A percentile compares a stretch with the other conserved stretches of the same genome.
These are phyloP conservation scores for Exephanes ischioxanthus DNA, from an alignment of 2,888 invertebrate genomes.

Conservation along the genomic window DNA sequence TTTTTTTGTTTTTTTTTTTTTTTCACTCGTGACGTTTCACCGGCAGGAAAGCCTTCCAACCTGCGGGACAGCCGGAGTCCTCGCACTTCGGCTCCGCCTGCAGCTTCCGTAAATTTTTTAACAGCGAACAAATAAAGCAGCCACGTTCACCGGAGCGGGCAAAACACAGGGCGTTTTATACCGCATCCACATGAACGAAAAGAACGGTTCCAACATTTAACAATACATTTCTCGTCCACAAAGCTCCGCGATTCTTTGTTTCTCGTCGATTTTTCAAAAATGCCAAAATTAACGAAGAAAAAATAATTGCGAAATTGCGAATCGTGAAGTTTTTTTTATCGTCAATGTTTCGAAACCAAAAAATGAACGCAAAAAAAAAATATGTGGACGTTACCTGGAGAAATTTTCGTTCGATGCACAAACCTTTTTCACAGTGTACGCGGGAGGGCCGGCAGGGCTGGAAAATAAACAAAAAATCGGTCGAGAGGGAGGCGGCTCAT, in stretches of 20 bases:
- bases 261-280: not conserved
- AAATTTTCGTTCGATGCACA: no score
- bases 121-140: constrained; percentile 44
- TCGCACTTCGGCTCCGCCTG: not conserved
- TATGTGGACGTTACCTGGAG: no score
- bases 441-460: not conserved
- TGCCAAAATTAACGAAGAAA: not conserved
- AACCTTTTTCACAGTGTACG: not conserved
- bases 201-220: not conserved
- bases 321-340: not conserved
- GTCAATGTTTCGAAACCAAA: not conserved
- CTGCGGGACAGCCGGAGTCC: not conserved
- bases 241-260: not conserved
- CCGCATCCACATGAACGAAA: not conserved
- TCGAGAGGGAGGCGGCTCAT: constrained; percentile 4
- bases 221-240: not conserved
- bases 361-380: not conserved
- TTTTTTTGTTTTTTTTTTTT: not conserved
- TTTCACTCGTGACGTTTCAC: constrained; percentile 20
- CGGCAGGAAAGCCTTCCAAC: not conserved
- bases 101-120: constrained; percentile 23
- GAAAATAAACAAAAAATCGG: not conserved
- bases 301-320: not conserved
- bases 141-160: not conserved
- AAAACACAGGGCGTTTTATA: not conserved